phyloP scores from a whole-genome alignment of 2,888 invertebrate species.

The Congeria kusceri region DNA sequence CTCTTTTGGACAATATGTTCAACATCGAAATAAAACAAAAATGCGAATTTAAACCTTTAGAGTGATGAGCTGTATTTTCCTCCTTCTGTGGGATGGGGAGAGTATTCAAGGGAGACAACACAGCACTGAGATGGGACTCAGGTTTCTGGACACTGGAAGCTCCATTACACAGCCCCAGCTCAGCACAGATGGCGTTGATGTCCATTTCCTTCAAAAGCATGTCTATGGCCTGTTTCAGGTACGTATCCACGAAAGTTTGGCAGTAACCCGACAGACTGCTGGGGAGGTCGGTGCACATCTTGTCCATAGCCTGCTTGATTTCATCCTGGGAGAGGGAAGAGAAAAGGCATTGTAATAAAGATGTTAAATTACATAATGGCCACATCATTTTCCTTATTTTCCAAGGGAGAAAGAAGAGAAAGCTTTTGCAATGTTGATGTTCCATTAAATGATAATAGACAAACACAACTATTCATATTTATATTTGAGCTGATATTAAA shows the following conservation, averaged over 20 bases:
- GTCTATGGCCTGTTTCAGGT: conserved; percentile 74
- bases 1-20: too few relatives aligned
- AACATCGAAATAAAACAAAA: background rate
- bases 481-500: too few relatives aligned
- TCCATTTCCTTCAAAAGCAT: conserved; percentile 76
- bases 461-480: too few relatives aligned
- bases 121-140: conserved; percentile 2
- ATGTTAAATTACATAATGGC: too few relatives aligned
- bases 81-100: conserved; percentile 29
- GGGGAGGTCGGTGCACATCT: conserved; percentile 35
- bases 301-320: conserved; percentile 32
- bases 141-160: conserved; percentile 16
- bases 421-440: too few relatives aligned
- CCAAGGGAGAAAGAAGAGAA: too few relatives aligned
- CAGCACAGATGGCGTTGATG: conserved; percentile 75
- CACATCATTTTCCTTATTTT: too few relatives aligned
- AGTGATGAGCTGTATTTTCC: background rate
- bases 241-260: conserved; percentile 52
- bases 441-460: too few relatives aligned
- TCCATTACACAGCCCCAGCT: conserved; percentile 67
- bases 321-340: conserved; percentile 33
- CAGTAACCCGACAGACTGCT: conserved; percentile 27
- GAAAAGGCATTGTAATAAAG: background rate
- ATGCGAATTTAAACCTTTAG: background rate
- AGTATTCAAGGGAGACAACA: conserved; percentile 38